Evolutionary conservation across 2,888 invertebrate genomes (phyloP).

Genomic region (Uropetala carovei): DNA sequence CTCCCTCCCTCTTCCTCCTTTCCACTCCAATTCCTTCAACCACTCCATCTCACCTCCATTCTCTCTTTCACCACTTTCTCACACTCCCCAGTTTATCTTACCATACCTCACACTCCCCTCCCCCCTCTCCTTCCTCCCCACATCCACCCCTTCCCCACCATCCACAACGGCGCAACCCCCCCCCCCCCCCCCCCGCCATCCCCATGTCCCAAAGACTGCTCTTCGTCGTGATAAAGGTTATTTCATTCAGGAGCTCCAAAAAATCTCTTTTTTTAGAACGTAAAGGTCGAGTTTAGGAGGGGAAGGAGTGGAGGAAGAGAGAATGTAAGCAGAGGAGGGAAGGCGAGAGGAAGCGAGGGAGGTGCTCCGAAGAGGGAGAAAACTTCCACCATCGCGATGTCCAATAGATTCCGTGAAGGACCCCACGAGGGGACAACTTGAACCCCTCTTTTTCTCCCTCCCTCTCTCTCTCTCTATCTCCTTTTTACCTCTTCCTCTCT

Average conservation of each 20-base stretch:
- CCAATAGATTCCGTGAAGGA: slow-evolving; percentile 1
- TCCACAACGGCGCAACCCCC: too few relatives aligned
- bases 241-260: background rate
- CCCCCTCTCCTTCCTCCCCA: background rate
- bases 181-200: too few relatives aligned
- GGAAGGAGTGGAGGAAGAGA: background rate
- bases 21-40: background rate
- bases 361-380: background rate
- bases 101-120: too few relatives aligned
- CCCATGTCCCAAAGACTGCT: background rate
- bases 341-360: background rate
- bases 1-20: background rate
- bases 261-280: background rate
- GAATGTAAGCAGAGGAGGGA: background rate
- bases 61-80: slow-evolving; percentile 19
- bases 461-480: background rate
- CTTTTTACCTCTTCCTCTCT: too few relatives aligned
- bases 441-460: too few relatives aligned
- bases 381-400: background rate
- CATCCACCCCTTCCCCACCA: background rate
- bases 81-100: slow-evolving; percentile 7
- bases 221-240: slow-evolving; percentile 31
- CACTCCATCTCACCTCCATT: background rate
- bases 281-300: background rate
- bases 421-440: background rate